Base-by-base conservation (phyloP, 1,140 invertebrate species). In the Eulimnadia texana region DNA sequence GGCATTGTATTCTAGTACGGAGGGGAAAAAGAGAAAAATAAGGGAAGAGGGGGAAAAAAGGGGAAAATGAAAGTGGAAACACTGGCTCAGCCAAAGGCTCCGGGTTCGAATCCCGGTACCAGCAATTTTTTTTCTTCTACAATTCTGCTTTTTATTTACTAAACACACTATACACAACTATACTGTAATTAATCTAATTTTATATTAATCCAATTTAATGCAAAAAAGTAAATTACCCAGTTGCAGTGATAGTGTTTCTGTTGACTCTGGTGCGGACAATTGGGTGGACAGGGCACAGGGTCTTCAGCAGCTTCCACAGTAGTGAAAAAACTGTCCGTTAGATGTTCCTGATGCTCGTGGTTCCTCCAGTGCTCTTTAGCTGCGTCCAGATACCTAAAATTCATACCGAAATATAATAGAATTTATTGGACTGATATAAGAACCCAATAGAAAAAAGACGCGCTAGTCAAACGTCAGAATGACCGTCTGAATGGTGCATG, bases 221-320 rank as follows among this genome's bases (percentile, higher is more conserved):
- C 42, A 47, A 52, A 9, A 23, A 24, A 0, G 6, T 56, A 19
- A 69, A 72, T 70, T 72, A 79, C 77, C 77, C 76, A 78, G 62
- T 74, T 73, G 68, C 78, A 94, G 71, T 94, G 91, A 70, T 85
- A 93, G 69, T 94, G 92, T 58, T 84, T 85, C 64, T 89, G 84
- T 63, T 85, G 85, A 59, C 80, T 77, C 49, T 82, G 81, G 69
- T 86, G 86, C 24, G 84, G 82, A 73, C 90, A 93, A 50, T 78
- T 79, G n/a, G 71, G 64, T 16, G 71, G 68, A 67, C 77, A 78
- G 0, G 80, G 80, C 60, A 83, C 82, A 0, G 80, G 80, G 60
- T 84, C 82, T 63, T 81, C 72, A 0, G 73, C 69, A 0, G 76
- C 68, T 64, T 74, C 79, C 47, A 78, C 78, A 1, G 77, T 80